These are phyloP conservation scores for Murina feae DNA, from an alignment of 2,113 vertebrate species.

Conservation along the genomic window DNA sequence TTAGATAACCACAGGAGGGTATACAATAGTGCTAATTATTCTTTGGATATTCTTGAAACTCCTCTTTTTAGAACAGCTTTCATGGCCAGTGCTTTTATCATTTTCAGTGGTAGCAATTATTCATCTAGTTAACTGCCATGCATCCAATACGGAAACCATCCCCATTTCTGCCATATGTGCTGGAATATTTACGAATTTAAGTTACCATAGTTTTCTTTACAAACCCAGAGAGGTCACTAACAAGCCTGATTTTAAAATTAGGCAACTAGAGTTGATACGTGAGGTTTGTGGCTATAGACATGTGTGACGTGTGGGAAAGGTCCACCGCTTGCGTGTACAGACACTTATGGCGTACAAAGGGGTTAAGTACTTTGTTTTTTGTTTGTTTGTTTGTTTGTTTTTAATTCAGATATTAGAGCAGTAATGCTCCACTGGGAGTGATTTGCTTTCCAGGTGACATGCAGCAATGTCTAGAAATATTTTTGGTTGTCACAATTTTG, in stretches of 20 bases:
- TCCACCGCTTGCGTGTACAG: no score
- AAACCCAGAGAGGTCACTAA: no score
- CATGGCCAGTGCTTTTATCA: background rate
- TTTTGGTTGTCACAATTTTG: background rate
- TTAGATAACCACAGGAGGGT: background rate
- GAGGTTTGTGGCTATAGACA: no score
- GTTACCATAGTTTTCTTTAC: no score
- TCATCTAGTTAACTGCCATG: background rate
- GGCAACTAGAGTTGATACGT: no score
- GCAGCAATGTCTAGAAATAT: background rate
- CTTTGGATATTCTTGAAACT: background rate
- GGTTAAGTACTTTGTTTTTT: no score
- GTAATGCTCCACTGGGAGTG: background rate
- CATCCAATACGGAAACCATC: no score
- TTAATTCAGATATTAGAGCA: background rate
- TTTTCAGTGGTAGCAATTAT: background rate
- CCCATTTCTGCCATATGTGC: no score
- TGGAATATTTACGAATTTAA: no score
- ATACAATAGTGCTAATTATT: background rate
- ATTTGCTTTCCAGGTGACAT: background rate
- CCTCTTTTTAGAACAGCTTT: background rate
- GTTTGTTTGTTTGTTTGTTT: background rate
- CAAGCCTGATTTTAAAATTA: no score
- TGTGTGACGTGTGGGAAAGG: no score
- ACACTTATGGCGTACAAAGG: no score